These are phyloP conservation scores for Acanthosepion lycidas DNA, from an alignment of 2,888 invertebrate genomes.

Conservation along the genomic window DNA sequence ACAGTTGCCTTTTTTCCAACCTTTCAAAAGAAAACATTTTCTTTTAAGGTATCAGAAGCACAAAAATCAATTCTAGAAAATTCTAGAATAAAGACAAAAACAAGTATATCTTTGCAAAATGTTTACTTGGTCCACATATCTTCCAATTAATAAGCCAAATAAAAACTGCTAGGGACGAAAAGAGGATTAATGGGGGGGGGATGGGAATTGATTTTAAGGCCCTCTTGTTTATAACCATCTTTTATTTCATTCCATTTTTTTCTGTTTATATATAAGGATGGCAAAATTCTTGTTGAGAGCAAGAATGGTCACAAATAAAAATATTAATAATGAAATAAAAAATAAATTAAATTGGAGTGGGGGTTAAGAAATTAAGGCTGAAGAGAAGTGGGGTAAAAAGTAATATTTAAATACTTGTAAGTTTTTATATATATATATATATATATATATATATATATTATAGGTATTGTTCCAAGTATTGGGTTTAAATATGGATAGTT, in stretches of 20 bases:
- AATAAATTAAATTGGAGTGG: neutral
- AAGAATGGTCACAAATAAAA: neutral
- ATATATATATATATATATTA: neutral
- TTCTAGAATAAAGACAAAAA: neutral
- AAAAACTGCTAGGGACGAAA: neutral
- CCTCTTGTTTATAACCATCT: constrained; percentile 36
- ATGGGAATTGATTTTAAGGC: neutral
- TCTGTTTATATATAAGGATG: neutral
- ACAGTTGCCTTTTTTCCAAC: neutral
- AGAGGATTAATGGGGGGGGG: neutral
- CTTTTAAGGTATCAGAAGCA: neutral
- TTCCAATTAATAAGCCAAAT: constrained; percentile 35
- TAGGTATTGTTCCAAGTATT: neutral
- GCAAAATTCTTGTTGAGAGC: neutral
- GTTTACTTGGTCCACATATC: constrained; percentile 46
- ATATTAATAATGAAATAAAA: neutral
- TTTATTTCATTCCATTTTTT: neutral
- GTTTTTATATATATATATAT: neutral
- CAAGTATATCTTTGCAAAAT: constrained; percentile 34
- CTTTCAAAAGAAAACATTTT: too few species aligned
- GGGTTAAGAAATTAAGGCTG: neutral
- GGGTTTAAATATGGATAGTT: constrained; percentile 34
- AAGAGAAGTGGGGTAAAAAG: neutral
- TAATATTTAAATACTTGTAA: constrained; percentile 14
- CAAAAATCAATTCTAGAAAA: neutral